Conservation (phyloP, 2,797 vertebrate species). For the Esox lucius region DNA sequence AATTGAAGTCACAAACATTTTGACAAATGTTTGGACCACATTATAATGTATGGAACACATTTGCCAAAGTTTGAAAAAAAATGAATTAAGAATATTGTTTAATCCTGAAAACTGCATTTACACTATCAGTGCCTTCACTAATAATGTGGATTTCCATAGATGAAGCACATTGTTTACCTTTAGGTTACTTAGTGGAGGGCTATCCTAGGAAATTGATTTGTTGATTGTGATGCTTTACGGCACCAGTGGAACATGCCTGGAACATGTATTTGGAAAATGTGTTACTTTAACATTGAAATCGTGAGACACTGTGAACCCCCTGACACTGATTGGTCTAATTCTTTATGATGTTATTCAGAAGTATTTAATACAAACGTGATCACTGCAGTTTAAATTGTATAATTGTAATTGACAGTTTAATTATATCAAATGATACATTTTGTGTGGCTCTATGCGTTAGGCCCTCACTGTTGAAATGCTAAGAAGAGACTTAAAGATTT, state of each 20-base stretch:
- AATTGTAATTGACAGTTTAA: slow-evolving; percentile 26
- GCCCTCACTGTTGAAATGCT: neutral
- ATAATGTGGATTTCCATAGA: neutral
- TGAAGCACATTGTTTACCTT: neutral
- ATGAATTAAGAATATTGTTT: neutral
- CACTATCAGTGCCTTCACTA: too few species aligned
- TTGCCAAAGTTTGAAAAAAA: neutral
- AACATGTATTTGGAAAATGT: slow-evolving; percentile 14
- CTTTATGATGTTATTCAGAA: slow-evolving; percentile 9
- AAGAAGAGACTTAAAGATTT: neutral
- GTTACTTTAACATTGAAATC: slow-evolving; percentile 21
- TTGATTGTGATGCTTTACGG: slow-evolving; percentile 15
- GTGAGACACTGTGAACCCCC: slow-evolving; percentile 7
- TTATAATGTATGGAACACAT: neutral
- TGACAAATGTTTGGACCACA: neutral
- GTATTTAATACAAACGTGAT: slow-evolving; percentile 2
- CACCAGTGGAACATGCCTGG: neutral
- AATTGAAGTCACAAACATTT: neutral
- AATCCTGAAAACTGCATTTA: neutral
- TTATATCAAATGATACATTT: neutral
- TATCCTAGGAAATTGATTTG: slow-evolving; percentile 24
- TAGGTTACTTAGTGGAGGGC: neutral
- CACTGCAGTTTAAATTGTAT: slow-evolving; percentile 5
- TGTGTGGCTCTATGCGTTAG: neutral
- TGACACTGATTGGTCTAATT: slow-evolving; percentile 29